Evolutionary conservation across 2,113 vertebrate genomes (phyloP).

Genomic region (Furnarius figulus): DNA sequence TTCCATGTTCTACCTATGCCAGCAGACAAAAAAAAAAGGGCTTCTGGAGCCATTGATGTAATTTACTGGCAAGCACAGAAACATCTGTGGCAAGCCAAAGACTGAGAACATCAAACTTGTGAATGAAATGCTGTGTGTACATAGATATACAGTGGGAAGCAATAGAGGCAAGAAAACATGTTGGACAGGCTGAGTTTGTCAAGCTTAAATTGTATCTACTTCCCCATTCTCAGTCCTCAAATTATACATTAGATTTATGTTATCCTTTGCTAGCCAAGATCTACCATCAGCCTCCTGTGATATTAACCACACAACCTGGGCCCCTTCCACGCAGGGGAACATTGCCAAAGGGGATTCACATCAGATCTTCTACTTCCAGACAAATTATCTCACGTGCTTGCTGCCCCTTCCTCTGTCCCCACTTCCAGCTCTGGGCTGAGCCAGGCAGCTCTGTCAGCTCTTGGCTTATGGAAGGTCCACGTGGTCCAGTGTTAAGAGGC

Average conservation of each 20-base stretch:
- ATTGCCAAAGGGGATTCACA: background rate
- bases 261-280: background rate
- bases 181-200: background rate
- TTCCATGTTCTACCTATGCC: background rate
- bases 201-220: background rate
- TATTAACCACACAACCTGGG: background rate
- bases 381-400: background rate
- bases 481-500: background rate
- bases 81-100: background rate
- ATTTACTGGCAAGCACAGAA: constrained; percentile 29
- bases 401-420: background rate
- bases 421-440: background rate
- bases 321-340: background rate
- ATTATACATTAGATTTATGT: accelerated
- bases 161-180: background rate
- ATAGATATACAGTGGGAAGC: background rate
- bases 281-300: background rate
- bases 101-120: background rate
- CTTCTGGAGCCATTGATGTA: constrained; percentile 10
- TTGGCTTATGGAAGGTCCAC: background rate
- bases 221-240: background rate
- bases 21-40: background rate
- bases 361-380: background rate
- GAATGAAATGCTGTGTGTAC: background rate
- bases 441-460: background rate